Evolutionary conservation across 2,888 invertebrate genomes (phyloP).

Genomic region (Galeruca laticollis): DNA sequence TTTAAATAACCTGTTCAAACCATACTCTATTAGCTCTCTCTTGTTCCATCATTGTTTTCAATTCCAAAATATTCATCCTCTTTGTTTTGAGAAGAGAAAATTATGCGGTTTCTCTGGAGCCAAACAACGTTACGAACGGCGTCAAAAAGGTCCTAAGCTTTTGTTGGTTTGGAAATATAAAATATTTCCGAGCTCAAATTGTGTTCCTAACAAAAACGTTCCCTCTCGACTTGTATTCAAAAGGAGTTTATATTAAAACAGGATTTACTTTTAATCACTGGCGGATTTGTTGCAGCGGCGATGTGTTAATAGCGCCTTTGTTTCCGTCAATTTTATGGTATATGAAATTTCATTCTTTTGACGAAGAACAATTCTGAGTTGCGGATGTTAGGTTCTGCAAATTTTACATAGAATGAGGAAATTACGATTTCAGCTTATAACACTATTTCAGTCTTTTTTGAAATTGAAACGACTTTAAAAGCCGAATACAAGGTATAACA

Average conservation of each 20-base stretch:
- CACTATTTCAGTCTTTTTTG: background rate
- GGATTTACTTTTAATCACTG: conserved; percentile 35
- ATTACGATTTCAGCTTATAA: background rate
- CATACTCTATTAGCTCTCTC: background rate
- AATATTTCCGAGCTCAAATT: conserved; percentile 26
- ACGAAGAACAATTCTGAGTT: background rate
- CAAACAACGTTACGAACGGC: conserved; percentile 7
- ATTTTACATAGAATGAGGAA: conserved; percentile 1
- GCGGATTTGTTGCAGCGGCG: conserved; percentile 35
- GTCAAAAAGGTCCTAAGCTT: conserved; percentile 26
- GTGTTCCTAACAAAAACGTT: conserved; percentile 24
- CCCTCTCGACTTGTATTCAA: conserved; percentile 24
- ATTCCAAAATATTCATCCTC: conserved; percentile 16
- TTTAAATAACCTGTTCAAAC: conserved; percentile 1
- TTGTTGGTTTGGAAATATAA: conserved; percentile 25
- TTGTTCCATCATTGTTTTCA: conserved; percentile 13
- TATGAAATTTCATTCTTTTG: conserved; percentile 33
- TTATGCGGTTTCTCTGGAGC: conserved; percentile 13
- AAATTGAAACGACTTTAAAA: background rate
- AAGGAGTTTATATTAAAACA: conserved; percentile 38
- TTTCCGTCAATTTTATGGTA: conserved; percentile 36
- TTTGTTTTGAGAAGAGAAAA: conserved; percentile 22
- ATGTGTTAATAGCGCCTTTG: conserved; percentile 41
- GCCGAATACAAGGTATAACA: background rate
- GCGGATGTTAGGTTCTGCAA: background rate